Evolutionary conservation across 1,140 invertebrate species (phyloP), one percentile per base, ranked within the genome.

Genomic region (Zaprionus vittiger): DNA sequence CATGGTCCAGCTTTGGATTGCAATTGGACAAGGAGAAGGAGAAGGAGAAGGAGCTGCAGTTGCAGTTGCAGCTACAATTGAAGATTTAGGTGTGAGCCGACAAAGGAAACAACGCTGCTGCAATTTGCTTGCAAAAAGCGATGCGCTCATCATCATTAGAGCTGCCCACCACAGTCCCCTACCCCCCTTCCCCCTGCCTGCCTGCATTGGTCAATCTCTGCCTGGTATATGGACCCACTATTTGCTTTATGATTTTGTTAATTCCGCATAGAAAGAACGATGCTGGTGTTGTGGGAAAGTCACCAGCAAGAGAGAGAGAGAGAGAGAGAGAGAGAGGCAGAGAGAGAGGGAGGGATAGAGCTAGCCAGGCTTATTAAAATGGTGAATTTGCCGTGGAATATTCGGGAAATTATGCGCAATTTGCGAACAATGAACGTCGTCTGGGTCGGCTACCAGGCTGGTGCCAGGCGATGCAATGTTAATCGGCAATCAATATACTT

Each of bases 201-300:
- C 15, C 17, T 49, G 37, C 12, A 15, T 38, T 38, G 37, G n/a
- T n/a, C 41, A 17, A 17, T n/a, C 41, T 15, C 34, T 28, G 59
- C 5, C 41, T 20, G 56, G 5, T 59, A 65, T 84, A 57, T 61
- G 69, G 57, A 76, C 74, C 56, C 74, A 89, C 78, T 84, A 79
- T 89, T 90, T 90, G 75, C 85, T 89, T 89, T 89, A 89, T 89
- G 84, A 90, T 90, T 90, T 90, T 73, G 84, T 89, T 89, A 89
- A 90, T 90, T 90, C 84, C 54, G 55, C 56, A 63, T 64, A 71
- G 72, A 69, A 62, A 17, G 66, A 12, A 26, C 52, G 17, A 12
- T 2, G 41, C 41, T 47, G 17, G 20, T 2, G 60, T 66, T 74
- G 83, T 89, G 83, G 84, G 83, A 89, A 86, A 83, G 31, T 59